Evolutionary conservation across 2,797 vertebrate species (phyloP).

Genomic region (Oophaga sylvatica): DNA sequence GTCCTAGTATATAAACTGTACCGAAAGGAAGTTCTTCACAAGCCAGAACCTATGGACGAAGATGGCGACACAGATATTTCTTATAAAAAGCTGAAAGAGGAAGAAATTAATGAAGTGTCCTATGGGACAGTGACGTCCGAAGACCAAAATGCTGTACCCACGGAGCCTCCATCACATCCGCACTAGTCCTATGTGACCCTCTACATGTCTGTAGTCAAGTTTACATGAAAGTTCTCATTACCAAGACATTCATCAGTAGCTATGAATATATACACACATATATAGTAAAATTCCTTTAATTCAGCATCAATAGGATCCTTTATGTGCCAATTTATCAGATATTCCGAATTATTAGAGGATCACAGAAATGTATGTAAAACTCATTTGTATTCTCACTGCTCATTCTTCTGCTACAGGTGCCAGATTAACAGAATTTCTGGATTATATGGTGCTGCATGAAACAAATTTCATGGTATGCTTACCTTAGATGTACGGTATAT

Average conservation of each 20-base stretch:
- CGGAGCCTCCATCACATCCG: constrained; percentile 76
- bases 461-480: too few species aligned
- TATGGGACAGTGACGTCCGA: constrained; percentile 86
- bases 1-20: constrained; percentile 89
- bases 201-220: rapidly evolving
- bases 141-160: constrained; percentile 75
- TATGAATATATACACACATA: background rate
- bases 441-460: too few species aligned
- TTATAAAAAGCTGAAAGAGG: constrained; percentile 89
- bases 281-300: background rate
- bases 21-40: constrained; percentile 82
- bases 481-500: too few species aligned
- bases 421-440: too few species aligned
- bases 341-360: background rate
- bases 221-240: background rate
- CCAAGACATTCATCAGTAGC: background rate
- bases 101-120: constrained; percentile 83
- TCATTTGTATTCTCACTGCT: too few species aligned
- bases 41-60: constrained; percentile 77
- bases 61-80: constrained; percentile 86
- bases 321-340: background rate
- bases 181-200: constrained; percentile 60
- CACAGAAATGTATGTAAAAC: background rate
- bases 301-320: background rate
- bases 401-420: too few species aligned